phyloP scores from a whole-genome alignment of 1,140 invertebrate genomes.

The Oreohelix idahoensis region DNA sequence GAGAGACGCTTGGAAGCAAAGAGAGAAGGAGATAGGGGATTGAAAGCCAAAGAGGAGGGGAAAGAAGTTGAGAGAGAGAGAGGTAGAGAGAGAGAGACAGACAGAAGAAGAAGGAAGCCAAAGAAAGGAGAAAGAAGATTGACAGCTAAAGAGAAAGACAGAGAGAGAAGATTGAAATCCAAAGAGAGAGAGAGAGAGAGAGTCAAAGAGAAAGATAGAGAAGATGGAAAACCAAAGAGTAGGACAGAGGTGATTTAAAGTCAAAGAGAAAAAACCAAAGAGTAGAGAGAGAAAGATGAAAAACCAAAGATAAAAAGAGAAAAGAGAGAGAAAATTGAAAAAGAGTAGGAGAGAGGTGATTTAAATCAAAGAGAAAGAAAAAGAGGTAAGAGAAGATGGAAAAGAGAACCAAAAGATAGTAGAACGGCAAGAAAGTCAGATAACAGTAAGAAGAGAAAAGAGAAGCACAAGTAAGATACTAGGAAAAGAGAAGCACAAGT shows the following conservation, averaged over 20 bases:
- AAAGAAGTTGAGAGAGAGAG: background rate
- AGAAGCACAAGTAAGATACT: too few species aligned
- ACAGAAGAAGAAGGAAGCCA: background rate
- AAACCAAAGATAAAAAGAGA: too few species aligned
- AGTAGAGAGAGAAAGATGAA: background rate
- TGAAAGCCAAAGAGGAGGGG: background rate
- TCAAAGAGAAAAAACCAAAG: background rate
- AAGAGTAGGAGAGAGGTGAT: background rate
- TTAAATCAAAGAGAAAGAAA: background rate
- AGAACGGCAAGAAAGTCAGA: too few species aligned
- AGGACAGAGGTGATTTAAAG: background rate
- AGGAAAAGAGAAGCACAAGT: too few species aligned
- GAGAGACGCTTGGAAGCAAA: too few species aligned
- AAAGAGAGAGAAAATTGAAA: too few species aligned
- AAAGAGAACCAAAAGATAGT: background rate
- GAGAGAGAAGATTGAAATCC: too few species aligned
- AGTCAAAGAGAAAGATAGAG: too few species aligned
- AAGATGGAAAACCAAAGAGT: too few species aligned
- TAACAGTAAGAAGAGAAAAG: too few species aligned
- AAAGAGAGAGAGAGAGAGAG: too few species aligned
- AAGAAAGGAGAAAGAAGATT: background rate
- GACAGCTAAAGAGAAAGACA: background rate
- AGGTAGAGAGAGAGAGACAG: conserved; percentile 6
- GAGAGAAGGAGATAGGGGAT: too few species aligned
- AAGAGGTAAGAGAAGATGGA: background rate